Evolutionary conservation across 2,113 vertebrate genomes (phyloP), one percentile per base, ranked within the genome.

Genomic region (Prionailurus viverrinus): DNA sequence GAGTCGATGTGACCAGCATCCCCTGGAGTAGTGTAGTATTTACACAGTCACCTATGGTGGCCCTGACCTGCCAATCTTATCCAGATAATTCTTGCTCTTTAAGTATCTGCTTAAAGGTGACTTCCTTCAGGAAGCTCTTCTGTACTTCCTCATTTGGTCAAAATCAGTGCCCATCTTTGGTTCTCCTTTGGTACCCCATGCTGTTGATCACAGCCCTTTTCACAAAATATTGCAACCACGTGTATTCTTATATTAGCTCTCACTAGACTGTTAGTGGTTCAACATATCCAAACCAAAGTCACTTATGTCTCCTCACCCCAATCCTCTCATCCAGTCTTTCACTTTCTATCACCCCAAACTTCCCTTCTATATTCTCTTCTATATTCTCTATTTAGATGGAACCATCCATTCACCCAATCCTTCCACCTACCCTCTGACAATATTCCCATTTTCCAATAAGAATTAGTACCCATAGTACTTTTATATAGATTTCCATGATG

Each of bases 71-170:
- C 31, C 36, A 25, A 10, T 36, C 23, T 55, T 69, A 63, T 39
- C 48, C 61, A 61, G 33, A 53, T 27, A 79, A 83, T 31, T 63
- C 23, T 41, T 66, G 33, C 41, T 66, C 33, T n/a, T 78, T 55
- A 79, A 79, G 5, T 58, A 63, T 91, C 45, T 51, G 41, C 25
- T 58, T 66, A 87, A 29, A 58, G 51, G 36, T 25, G 33, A 19
- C 7, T 94, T 58, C n/a, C 51, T 92, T 53, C 68, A 68, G 41
- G 53, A 80, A 18, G 5, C 4, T 89, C 55, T 96, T 95, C 92
- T 69, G 19, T 36, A 68, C 21, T 78, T 88, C 51, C 66, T 61
- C 33, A 78, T 45, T 58, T 95, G 27, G 13, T 66, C 41, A 93
- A 21, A 83, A 53, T 65, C 41, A 93, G 51, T 29, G 7, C 31